Evolutionary conservation across 2,797 vertebrate genomes (phyloP).

Genomic region (Anomalospiza imberbis): DNA sequence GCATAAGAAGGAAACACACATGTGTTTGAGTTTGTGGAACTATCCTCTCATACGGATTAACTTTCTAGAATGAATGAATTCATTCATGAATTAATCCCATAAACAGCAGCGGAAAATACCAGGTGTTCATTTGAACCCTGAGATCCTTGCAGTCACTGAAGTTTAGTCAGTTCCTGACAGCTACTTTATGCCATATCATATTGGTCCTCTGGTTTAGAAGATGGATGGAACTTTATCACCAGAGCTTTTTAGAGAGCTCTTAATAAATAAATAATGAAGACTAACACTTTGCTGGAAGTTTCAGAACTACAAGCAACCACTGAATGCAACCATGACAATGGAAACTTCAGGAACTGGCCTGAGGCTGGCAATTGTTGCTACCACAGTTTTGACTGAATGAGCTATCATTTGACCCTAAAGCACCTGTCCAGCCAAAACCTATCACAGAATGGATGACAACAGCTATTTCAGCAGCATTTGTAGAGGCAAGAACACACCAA

Average conservation of each 20-base stretch:
- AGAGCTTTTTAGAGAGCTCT: background rate
- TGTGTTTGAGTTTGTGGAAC: background rate
- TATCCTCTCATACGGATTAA: background rate
- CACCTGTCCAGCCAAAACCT: conserved; percentile 31
- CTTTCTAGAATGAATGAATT: background rate
- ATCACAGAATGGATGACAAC: conserved; percentile 40
- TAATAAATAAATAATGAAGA: background rate
- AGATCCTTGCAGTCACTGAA: background rate
- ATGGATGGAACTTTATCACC: background rate
- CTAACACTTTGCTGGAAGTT: background rate
- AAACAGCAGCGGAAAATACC: background rate
- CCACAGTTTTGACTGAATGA: conserved; percentile 30
- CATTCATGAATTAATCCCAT: background rate
- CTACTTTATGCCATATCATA: background rate
- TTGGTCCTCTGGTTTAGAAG: background rate
- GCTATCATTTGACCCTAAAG: conserved; percentile 54
- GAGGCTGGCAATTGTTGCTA: conserved; percentile 14
- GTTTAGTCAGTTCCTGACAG: background rate
- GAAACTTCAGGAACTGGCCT: background rate
- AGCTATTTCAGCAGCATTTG: conserved; percentile 55
- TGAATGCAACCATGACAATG: background rate
- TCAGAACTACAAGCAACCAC: background rate
- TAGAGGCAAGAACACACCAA: conserved; percentile 23
- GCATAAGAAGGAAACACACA: background rate
- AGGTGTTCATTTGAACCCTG: background rate